Evolutionary conservation across 1,140 invertebrate species (phyloP), one percentile per base, ranked within the genome.

Genomic region (Drosophila micromelanica): DNA sequence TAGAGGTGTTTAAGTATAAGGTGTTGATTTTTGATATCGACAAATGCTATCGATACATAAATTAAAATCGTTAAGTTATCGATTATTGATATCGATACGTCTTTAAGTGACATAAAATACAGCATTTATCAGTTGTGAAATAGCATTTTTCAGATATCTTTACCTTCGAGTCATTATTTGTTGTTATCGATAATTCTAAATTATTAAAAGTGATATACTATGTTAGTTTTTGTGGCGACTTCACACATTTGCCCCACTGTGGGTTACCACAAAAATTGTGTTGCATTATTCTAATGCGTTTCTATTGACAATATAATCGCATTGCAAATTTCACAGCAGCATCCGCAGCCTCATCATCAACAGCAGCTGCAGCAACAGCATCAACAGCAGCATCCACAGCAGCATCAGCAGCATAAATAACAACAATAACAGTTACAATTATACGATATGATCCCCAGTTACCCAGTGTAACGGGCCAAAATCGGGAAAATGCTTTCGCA

Each of bases 281-380:
- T 45, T 67, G 64, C 77, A 81, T 86, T 86, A 85, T 85, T 85
- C 78, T 87, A 81, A 87, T 81, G 78, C 62, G 65, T 60, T 87
- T 85, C 78, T 86, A 80, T 80, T 86, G 81, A 71, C 77, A 78
- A 84, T 78, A 78, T 71, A 73, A 86, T 72, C 75, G 71, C 75
- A 35, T 73, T 77, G 51, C 59, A 76, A 62, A 76, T 71, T 72
- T 65, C 37, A 65, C 56, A 27, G 69, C 69, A 11, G 43, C 54
- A 49, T 23, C 59, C 40, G 30, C 27, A 45, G 40, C 49, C n/a
- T 30, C 49, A 52, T 13, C 51, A 38, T 30, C 51, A 37, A 27
- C 49, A 43, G 6, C 30, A 54, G 12, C 35, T 8, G 5, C 57
- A 15, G 5, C 20, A n/a, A 5, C 59, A 61, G 11, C 32, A 17